A percentile compares a stretch with the other conserved stretches of the same genome.
Conservation (phyloP, 2,888 invertebrate species). For the Exocentrus adspersus region DNA sequence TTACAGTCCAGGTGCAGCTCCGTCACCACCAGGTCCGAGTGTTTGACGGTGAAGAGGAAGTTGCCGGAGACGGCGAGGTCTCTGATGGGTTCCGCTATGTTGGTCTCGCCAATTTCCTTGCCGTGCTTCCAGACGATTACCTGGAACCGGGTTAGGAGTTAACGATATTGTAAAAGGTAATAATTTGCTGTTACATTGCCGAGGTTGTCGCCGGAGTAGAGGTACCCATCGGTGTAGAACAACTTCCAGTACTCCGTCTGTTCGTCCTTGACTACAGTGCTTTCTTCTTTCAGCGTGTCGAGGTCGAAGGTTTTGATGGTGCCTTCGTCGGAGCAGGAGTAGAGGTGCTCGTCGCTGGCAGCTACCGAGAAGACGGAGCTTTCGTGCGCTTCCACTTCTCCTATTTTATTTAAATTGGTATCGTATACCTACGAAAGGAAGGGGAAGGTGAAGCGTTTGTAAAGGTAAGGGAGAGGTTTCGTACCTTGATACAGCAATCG, state of each 20-base stretch:
- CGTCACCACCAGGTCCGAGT: conserved; percentile 68
- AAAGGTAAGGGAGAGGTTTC: too few relatives aligned
- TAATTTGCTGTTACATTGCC: conserved; percentile 75
- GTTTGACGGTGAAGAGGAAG: conserved; percentile 70
- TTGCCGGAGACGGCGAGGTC: conserved; percentile 67
- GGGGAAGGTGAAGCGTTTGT: too few relatives aligned
- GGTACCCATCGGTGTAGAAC: conserved; percentile 56
- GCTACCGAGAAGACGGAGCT: conserved; percentile 71
- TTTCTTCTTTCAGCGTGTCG: conserved; percentile 60
- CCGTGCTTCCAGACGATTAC: conserved; percentile 69
- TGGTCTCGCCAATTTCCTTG: conserved; percentile 60
- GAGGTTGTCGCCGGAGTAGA: conserved; percentile 71
- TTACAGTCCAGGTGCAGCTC: conserved; percentile 67
- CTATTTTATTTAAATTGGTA: conserved; percentile 60
- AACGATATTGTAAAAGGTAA: too few relatives aligned
- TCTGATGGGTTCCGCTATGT: conserved; percentile 69
- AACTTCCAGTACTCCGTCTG: conserved; percentile 65
- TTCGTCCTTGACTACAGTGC: conserved; percentile 51
- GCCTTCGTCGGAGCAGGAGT: conserved; percentile 73
- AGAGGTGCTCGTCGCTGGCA: conserved; percentile 66
- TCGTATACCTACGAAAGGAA: conserved; percentile 65
- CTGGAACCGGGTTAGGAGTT: conserved; percentile 58
- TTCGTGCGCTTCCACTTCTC: conserved; percentile 68
- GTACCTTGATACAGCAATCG: neutral
- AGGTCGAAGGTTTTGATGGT: conserved; percentile 70